Conservation (phyloP, 2,113 vertebrate genomes). For the Peromyscus maniculatus region DNA sequence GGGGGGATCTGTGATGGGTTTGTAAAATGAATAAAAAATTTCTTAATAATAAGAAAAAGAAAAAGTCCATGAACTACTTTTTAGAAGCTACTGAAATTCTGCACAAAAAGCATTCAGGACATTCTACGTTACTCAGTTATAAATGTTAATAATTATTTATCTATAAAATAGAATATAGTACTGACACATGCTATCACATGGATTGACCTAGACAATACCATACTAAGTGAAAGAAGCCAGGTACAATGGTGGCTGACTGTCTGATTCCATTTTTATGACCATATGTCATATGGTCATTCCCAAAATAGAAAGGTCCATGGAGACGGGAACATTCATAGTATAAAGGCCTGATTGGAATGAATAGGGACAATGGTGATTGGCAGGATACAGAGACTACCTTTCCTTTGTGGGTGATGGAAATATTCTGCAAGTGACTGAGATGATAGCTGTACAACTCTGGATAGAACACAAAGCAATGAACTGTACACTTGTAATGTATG, state of each 20-base stretch:
- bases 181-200: background rate
- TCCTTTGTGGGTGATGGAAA: background rate
- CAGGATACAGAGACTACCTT: background rate
- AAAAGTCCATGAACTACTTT: background rate
- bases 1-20: too few species aligned
- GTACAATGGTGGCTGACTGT: background rate
- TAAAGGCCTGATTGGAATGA: accelerated
- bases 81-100: background rate
- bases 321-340: background rate
- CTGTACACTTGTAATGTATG: accelerated
- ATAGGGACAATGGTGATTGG: background rate
- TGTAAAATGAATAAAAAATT: too few species aligned
- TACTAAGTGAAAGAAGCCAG: background rate
- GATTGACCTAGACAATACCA: background rate
- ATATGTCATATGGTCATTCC: background rate
- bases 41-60: too few species aligned
- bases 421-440: background rate
- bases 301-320: background rate
- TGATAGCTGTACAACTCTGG: background rate
- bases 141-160: background rate
- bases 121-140: background rate
- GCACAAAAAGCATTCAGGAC: background rate
- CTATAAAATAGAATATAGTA: background rate
- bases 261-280: background rate
- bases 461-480: background rate